Conservation (phyloP, 2,888 invertebrate species). For the Oligia fasciuncula region DNA sequence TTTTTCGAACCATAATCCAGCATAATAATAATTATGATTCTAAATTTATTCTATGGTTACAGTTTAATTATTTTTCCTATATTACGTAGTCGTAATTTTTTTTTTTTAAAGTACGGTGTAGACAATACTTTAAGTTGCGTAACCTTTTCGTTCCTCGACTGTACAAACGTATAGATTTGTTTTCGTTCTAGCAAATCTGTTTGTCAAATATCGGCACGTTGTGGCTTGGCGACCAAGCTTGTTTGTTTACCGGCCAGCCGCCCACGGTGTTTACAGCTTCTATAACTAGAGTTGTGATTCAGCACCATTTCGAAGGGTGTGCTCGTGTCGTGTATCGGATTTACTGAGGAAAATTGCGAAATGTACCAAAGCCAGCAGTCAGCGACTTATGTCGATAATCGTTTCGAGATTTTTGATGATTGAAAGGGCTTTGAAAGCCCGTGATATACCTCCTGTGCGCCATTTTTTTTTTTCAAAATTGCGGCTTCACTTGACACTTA, state of each 20-base stretch:
- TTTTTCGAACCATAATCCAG: too few relatives aligned
- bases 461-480: too few relatives aligned
- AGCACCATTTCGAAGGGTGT: conserved; percentile 19
- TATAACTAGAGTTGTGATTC: conserved; percentile 41
- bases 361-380: background rate
- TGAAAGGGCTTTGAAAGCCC: background rate
- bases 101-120: background rate
- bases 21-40: too few relatives aligned
- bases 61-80: background rate
- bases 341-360: background rate
- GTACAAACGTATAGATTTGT: background rate
- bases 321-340: conserved; percentile 10
- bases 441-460: too few relatives aligned
- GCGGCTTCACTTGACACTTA: too few relatives aligned
- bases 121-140: background rate
- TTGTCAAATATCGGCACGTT: conserved; percentile 46
- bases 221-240: conserved; percentile 34
- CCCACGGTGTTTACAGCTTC: conserved; percentile 39
- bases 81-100: background rate
- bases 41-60: background rate
- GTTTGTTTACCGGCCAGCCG: conserved; percentile 49
- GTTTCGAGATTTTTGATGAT: background rate
- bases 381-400: background rate
- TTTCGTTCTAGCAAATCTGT: conserved; percentile 32
- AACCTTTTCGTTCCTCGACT: background rate